Percentiles rank a stretch among this genome's conserved stretches.
These are phyloP conservation scores for Cecropterus lyciades DNA, from an alignment of 1,140 invertebrate species.

Conservation along the genomic window DNA sequence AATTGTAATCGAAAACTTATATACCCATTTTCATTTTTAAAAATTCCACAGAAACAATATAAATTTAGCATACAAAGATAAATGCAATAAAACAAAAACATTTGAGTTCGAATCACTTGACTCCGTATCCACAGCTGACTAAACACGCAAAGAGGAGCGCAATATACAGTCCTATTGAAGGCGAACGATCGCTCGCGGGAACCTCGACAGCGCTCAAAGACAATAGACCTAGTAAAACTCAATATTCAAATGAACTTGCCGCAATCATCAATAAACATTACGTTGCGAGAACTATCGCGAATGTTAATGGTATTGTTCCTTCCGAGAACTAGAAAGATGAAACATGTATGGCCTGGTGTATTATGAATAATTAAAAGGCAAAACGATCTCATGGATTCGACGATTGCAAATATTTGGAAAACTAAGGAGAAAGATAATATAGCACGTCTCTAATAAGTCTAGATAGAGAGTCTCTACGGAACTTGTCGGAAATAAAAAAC, in stretches of 20 bases:
- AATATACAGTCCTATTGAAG: conserved; percentile 16
- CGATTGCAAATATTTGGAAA: no score
- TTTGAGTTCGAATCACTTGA: conserved; percentile 1
- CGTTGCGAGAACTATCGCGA: conserved; percentile 19
- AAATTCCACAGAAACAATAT: no score
- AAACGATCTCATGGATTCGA: no score
- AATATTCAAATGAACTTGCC: conserved; percentile 34
- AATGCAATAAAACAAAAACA: no score
- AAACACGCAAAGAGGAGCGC: conserved; percentile 15
- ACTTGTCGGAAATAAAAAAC: background rate
- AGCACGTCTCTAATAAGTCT: no score
- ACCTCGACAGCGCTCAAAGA: conserved; percentile 10
- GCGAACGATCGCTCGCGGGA: conserved; percentile 17
- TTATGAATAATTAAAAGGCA: conserved; percentile 8
- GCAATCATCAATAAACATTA: conserved; percentile 34
- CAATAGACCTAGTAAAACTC: conserved; percentile 31
- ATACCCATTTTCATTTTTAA: no score
- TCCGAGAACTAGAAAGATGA: background rate
- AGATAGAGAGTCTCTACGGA: no score
- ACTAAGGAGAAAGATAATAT: no score
- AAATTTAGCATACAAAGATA: no score
- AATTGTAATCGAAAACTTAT: no score
- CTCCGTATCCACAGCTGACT: conserved; percentile 6
- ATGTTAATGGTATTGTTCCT: conserved; percentile 25
- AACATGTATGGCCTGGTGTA: conserved; percentile 7